Evolutionary conservation across 1,140 invertebrate species (phyloP), one percentile per base, ranked within the genome.

Genomic region (Drosophila micromelanica): DNA sequence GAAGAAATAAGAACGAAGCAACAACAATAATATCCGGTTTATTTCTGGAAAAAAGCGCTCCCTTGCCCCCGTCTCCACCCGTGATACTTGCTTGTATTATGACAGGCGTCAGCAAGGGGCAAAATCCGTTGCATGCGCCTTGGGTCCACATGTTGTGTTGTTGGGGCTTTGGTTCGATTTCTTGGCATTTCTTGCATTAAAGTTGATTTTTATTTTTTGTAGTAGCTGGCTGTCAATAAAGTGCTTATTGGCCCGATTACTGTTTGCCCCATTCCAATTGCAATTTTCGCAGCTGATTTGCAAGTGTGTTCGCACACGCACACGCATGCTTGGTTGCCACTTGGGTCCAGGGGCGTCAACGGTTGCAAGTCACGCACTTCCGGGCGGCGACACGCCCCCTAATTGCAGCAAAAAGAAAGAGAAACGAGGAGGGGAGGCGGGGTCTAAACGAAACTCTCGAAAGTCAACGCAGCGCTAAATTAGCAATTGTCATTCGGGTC

Each of bases 291-390:
- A 23, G 46, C 42, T 54, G 69, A 20, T 46, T 40, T 37, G 38
- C 45, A 76, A 71, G 56, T 51, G 48, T 15, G 38, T 51, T 54
- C 60, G 42, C 12, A 61, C 43, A 13, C 35, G 23, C 42, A 52
- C 20, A 65, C n/a, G n/a, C 17, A 35, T 15, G 17, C n/a, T 40
- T 57, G 23, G 27, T 43, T 46, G 20, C 2, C 20, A 9, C n/a
- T 30, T 30, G 37, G 38, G 38, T 57, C 40, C 37, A 46, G 51
- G 68, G 75, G 67, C 65, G 48, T 69, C 48, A 55, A 62, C 15
- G n/a, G 54, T 56, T 77, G 76, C 78, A 81, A 89, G 82, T 82
- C 82, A 86, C 82, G 82, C 84, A 86, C 84, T 86, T 86, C 82
- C 82, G 78, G 76, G 54, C 57, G n/a, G 15, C 49, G 76, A 70